These are phyloP conservation scores for Macrosteles quadrilineatus DNA, from an alignment of 1,140 invertebrate species.

Conservation along the genomic window DNA sequence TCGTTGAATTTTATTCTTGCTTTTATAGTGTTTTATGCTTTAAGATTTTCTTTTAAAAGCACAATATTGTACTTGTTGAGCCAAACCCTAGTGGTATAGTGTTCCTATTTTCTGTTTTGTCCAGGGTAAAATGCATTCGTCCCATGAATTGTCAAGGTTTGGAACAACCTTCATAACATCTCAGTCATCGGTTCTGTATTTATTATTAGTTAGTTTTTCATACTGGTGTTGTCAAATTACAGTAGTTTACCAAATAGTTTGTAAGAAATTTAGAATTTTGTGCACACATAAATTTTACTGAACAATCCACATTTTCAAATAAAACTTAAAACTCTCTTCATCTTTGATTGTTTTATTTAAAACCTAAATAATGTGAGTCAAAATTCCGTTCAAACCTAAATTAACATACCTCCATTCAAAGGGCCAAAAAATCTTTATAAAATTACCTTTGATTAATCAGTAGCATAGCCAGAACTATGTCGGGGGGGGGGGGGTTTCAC, in stretches of 20 bases:
- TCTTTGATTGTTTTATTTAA: slow-evolving; percentile 1
- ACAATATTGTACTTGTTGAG: not conserved
- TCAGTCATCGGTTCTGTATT: not conserved
- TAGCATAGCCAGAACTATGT: no score
- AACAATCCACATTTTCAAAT: slow-evolving; percentile 16
- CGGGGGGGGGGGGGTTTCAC: no score
- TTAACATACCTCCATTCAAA: no score
- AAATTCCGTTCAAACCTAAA: no score
- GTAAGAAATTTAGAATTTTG: not conserved
- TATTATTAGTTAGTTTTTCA: slow-evolving; percentile 3
- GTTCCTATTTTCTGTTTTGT: not conserved
- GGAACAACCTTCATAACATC: not conserved
- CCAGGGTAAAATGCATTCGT: not conserved
- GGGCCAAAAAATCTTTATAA: no score
- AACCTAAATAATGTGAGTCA: no score
- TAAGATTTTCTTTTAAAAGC: not conserved
- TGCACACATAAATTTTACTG: slow-evolving; percentile 7
- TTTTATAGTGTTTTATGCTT: no score
- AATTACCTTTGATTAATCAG: no score
- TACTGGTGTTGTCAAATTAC: slow-evolving; percentile 8
- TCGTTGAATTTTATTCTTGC: no score
- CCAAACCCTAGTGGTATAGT: not conserved
- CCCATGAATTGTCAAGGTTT: not conserved
- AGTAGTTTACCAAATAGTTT: not conserved
- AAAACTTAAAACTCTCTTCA: slow-evolving; percentile 3